Evolutionary conservation across 1,140 invertebrate species (phyloP).

Genomic region (Heliothis subflexa): DNA sequence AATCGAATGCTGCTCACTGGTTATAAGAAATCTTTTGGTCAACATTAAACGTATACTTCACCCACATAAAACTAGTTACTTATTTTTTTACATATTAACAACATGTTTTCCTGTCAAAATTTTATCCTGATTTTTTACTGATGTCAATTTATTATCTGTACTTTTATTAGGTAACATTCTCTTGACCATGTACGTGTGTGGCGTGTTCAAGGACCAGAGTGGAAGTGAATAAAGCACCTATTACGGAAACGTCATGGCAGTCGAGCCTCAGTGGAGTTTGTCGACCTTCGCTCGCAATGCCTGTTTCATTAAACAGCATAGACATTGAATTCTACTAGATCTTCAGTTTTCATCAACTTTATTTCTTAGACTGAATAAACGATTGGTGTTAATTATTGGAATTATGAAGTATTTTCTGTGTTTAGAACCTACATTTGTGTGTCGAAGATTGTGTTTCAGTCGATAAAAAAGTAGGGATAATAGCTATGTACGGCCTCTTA

Average conservation of each 20-base stretch:
- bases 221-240: conserved; percentile 50
- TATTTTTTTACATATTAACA: too few species aligned
- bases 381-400: background rate
- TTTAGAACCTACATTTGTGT: background rate
- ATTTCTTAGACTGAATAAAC: background rate
- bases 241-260: conserved; percentile 51
- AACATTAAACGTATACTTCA: too few species aligned
- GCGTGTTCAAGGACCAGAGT: conserved; percentile 43
- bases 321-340: conserved; percentile 45
- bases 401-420: background rate
- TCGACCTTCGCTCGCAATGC: conserved; percentile 57
- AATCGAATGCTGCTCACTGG: too few species aligned
- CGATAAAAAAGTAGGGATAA: too few species aligned
- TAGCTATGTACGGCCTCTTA: too few species aligned
- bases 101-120: background rate
- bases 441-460: too few species aligned
- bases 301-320: conserved; percentile 48
- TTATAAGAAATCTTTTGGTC: too few species aligned
- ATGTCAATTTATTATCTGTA: too few species aligned
- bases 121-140: background rate
- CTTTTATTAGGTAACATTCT: background rate
- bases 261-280: conserved; percentile 54
- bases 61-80: too few species aligned
- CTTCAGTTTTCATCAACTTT: background rate
- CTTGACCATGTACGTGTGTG: conserved; percentile 16